Evolutionary conservation across 2,888 invertebrate genomes (phyloP), one percentile per base, ranked within the genome.

Genomic region (Empis stercorea): DNA sequence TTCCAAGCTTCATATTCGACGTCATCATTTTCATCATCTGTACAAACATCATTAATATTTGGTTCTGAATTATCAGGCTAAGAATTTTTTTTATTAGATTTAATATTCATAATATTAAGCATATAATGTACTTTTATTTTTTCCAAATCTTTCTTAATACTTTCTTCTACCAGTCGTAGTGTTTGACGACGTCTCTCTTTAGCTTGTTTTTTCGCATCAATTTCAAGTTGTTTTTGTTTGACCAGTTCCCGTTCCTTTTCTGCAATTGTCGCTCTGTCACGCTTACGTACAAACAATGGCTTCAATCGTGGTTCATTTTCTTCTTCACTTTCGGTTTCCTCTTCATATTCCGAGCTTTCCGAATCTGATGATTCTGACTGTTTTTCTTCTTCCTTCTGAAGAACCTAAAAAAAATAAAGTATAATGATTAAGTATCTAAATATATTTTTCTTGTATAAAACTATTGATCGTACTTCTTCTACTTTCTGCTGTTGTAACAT

Each of bases 1-100:
- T 99, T 99, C 99, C 99, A 99, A 1, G 88, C 81, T 67, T 99
- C 97, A 60, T 97, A 99, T 61, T 93, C 94, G 10, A 93, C 78
- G 64, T 96, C 95, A 59, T 94, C 93, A 61, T 93, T 93, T 62
- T 96, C 96, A 63, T 95, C 94, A 55, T 93, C 93, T 0, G 92
- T 93, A 60, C 87, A 87, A 2, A 93, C 86, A 62, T 91, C 87
- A 53, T 87, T 81, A 5, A 92, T 75, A 56, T 82, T 79, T 3
- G 86, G 82, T 67, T 87, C 83, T 57, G 81, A 78, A 52, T 80
- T 77, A 60, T 86, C 80, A 48, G 75, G 76, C 73, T 76, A 56
- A n/a, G 62, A 44, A 30, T 11, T 16, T 14, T 15, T 17, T 15
- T 27, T 13, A 11, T 34, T 6, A n/a, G n/a, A n/a, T 32, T 27